Evolutionary conservation across 2,888 invertebrate species (phyloP), one percentile per base, ranked within the genome.

Genomic region (Erebia aethiops): DNA sequence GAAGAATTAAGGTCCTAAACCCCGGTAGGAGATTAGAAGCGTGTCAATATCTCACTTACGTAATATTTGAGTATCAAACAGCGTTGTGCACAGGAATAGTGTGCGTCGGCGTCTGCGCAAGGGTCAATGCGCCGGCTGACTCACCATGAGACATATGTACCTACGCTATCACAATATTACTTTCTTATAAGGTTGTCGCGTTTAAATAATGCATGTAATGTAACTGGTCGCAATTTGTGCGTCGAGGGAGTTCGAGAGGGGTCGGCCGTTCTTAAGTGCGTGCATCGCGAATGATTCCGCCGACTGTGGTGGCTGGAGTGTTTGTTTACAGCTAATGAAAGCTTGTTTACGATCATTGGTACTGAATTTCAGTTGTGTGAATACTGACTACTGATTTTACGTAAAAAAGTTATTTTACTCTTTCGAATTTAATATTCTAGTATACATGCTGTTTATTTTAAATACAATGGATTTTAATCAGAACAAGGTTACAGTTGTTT

Each of bases 141-240:
- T 92, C 92, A 91, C 85, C 82, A 83, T 82, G 87, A 87, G 87
- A 89, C 88, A 86, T 84, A 85, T 84, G 87, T 85, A 87, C 84
- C 52, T 68, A 84, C 84, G 87, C 89, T 89, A 91, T 90, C 87
- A 91, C 88, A 87, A 89, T 91, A 91, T 90, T 90, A 89, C 90
- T 92, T 92, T 92, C 91, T 85, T 91, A 91, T 89, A 91, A 90
- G 91, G 91, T 87, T 88, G 88, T 87, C 87, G 87, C 85, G 87
- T 85, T 92, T 91, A 88, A 91, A 92, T 90, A 92, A 91, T 91
- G 91, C 88, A 90, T 89, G 90, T 91, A 91, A 92, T 89, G 90
- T 89, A 91, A 91, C 89, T 89, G 86, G 87, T 85, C 85, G 88
- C 87, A 89, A 89, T 90, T 90, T 90, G 88, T 87, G 88, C 83